A percentile compares a stretch with the other conserved stretches of the same genome.
phyloP scores from a whole-genome alignment of 2,888 invertebrate genomes.

The Hofmannophila pseudospretella region DNA sequence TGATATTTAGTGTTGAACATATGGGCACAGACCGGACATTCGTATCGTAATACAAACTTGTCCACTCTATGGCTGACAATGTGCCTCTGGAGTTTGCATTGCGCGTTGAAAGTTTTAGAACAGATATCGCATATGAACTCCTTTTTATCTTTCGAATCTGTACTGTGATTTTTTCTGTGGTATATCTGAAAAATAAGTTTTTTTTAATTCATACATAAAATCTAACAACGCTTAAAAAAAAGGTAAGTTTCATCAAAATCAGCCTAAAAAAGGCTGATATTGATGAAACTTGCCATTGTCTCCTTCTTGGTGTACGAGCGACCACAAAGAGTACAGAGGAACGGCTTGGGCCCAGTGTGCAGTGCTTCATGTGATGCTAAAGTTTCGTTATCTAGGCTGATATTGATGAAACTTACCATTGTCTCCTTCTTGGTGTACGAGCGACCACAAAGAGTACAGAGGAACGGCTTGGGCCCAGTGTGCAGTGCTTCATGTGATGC shows the following conservation, averaged over 20 bases:
- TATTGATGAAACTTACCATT: conserved; percentile 39
- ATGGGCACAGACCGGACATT: conserved; percentile 69
- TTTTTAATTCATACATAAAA: neutral
- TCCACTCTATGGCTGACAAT: conserved; percentile 38
- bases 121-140: conserved; percentile 55
- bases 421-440: conserved; percentile 52
- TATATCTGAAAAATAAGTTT: conserved; percentile 49
- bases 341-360: conserved; percentile 52
- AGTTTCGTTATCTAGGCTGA: conserved; percentile 17
- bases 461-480: conserved; percentile 47
- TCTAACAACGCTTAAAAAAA: too few relatives aligned
- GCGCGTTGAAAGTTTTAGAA: conserved; percentile 50
- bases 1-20: conserved; percentile 69
- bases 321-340: conserved; percentile 53
- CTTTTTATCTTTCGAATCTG: conserved; percentile 19
- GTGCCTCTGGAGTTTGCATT: conserved; percentile 54
- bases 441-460: conserved; percentile 55
- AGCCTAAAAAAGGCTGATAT: neutral
- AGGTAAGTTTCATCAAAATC: too few relatives aligned
- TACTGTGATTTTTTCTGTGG: conserved; percentile 53
- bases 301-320: conserved; percentile 51
- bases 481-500: conserved; percentile 34
- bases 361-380: conserved; percentile 39
- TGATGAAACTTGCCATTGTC: conserved; percentile 45
- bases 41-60: conserved; percentile 50